These are phyloP conservation scores for Penaeus monodon DNA, from an alignment of 2,888 invertebrate genomes.

Conservation along the genomic window DNA sequence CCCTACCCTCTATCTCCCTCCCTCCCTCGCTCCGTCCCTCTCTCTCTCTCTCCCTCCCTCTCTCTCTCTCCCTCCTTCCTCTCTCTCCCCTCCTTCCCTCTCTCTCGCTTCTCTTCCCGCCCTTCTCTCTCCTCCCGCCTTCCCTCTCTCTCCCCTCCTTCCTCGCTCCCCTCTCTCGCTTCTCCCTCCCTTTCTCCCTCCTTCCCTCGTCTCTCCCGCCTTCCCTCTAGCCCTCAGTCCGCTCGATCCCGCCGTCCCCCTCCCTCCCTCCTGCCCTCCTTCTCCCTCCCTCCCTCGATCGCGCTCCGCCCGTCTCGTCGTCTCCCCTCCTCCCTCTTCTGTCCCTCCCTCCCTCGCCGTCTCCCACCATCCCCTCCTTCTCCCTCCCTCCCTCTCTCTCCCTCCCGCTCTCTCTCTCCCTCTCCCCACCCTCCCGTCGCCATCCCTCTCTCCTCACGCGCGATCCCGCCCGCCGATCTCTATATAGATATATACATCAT, in stretches of 20 bases:
- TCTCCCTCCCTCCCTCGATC: background rate
- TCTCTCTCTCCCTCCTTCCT: background rate
- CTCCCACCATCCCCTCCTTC: too few species aligned
- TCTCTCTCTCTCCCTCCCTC: background rate
- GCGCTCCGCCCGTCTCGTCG: background rate
- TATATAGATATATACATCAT: too few species aligned
- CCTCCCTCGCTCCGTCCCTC: background rate
- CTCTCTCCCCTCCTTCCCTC: background rate
- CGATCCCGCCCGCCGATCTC: too few species aligned
- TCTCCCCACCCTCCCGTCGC: background rate
- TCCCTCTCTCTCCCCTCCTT: too few species aligned
- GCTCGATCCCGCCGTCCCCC: too few species aligned
- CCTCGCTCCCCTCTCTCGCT: too few species aligned
- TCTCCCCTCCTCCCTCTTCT: background rate
- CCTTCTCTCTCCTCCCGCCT: slow-evolving; percentile 1
- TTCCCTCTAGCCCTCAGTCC: too few species aligned
- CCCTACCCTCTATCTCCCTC: background rate
- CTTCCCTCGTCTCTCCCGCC: too few species aligned
- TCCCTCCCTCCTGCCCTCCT: too few species aligned
- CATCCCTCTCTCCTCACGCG: background rate
- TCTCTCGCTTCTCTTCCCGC: too few species aligned
- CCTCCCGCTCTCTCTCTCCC: slow-evolving; percentile 7
- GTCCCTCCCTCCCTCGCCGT: background rate
- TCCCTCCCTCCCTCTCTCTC: background rate
- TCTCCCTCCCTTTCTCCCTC: background rate